Base-by-base conservation (phyloP, 2,888 invertebrate species). In the Cremastinae sp. region DNA sequence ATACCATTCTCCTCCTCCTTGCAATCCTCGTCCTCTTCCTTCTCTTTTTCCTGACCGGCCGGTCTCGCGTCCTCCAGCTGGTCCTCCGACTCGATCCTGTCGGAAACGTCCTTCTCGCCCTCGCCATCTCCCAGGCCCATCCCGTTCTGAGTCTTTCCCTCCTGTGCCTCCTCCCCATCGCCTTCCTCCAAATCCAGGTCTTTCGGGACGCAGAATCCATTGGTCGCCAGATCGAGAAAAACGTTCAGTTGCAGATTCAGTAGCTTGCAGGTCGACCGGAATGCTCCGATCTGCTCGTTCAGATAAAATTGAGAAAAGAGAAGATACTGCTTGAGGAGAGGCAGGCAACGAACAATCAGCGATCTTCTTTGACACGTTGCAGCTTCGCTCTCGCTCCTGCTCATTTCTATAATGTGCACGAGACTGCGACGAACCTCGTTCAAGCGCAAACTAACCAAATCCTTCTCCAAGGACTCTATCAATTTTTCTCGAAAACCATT, bases 81-180 rank as follows among this genome's bases (percentile, higher is more conserved):
- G 91, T 98, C 98, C 91, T 97, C 93, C n/a, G 93, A 93, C 82
- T 96, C 96, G 62, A 98, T 96, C 86, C 94, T 94, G 74, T 99
- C 98, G 0, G 98, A 98, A 22, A 98, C 97, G 89, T 99, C 99
- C 84, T 96, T 97, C 81, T 96, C 94, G 0, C 98, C 98, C 90
- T 95, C 94, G 0, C 98, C 98, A 77, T 98, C 98, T 0, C 97
- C 97, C 2, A 98, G 91, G 0, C 98, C 98, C 86, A 96, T 95
- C 4, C 97, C 97, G 78, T 94, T 93, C 68, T 85, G 84, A 0
- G 94, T 92, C 28, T 92, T 87, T 68, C 92, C 92, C 0, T 93
- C 92, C 0, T 92, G 92, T 0, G 90, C 90, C 12, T 91, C 91
- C 78, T 91, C 91, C 18, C 92, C 92, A 0, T 85, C 86, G 9